Base-by-base conservation (phyloP, 2,888 invertebrate species). In the Amphipyra berbera region DNA sequence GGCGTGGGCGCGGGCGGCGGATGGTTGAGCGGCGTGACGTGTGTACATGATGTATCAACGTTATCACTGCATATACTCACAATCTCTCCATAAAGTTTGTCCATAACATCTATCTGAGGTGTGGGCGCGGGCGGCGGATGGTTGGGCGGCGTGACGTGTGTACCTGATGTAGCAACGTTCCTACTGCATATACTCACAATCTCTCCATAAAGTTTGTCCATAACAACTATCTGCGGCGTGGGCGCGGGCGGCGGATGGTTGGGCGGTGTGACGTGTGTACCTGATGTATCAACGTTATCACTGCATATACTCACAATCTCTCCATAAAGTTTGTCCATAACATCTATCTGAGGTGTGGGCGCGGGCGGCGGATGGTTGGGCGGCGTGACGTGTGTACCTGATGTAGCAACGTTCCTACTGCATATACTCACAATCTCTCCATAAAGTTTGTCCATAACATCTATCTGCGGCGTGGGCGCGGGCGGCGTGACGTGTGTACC, bases 111-210 rank as follows among this genome's bases (percentile, higher is more conserved):
- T 48, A 95, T 94, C 70, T 95, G 95, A 55, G 90, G 90, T 0
- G 95, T 94, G 61, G 86, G 91, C 73, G 46, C 47, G 0, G 76
- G 89, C 56, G 83, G 82, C 33, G 87, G 81, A 0, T 77, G 77
- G 1, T 48, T 68, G 82, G 86, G 80, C 48, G 87, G 94, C 68
- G 84, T 86, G 76, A 50, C 21, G 48, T 86, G 84, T 97, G 97
- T 79, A 97, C 95, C 87, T 97, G 96, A 30, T 97, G 94, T 76
- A 98, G 97, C 90, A 97, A 97, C 59, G 96, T 96, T 73, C 97
- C 96, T 67, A 98, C 95, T 79, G 96, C 96, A n/a, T n/a, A n/a
- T n/a, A 85, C 91, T 90, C 59, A 93, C 93, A 40, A 90, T 76
- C 41, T 88, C 85, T 0, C 90, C 91, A 1, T 86, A 83, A 0